Evolutionary conservation across 2,888 invertebrate species (phyloP), one percentile per base, ranked within the genome.

Genomic region (Steromphala cineraria): DNA sequence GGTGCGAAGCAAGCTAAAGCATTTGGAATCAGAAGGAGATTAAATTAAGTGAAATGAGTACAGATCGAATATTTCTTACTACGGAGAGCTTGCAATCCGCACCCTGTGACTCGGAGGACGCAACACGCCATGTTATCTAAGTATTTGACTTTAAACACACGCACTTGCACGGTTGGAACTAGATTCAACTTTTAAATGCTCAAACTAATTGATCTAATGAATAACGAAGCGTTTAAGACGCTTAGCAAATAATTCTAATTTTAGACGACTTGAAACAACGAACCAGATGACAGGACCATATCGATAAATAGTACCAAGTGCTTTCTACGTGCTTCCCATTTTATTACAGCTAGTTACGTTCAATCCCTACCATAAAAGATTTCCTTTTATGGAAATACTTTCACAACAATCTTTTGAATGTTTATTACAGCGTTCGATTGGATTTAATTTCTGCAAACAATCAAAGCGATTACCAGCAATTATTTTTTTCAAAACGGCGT

Each of bases 101-200:
- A 71, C 71, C 24, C n/a, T 36, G 31, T 71, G 71, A 71, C 71
- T 36, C 36, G 40, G 0, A 13, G 19, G 71, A 71, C 19, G 40
- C 17, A n/a, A 36, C 36, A 31, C 36, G 21, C 36, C 71, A 31
- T 36, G 71, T 28, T 36, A 71, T 71, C 71, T 71, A 40, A 71
- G 71, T 71, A 71, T 71, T 71, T 71, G 31, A 71, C 71, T 71
- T 71, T 71, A 71, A 71, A 71, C 40, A 71, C 71, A 71, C 71
- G 40, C 71, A 71, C 19, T 71, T 71, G 36, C 71, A 71, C 40
- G 71, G 36, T 71, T 40, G 36, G 31, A 19, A 71, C 31, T 40
- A 40, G 36, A 40, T 71, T 71, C 71, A 36, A 36, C 71, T 31
- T 71, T 71, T 71, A 19, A 71, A 71, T 36, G 36, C 36, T 71